Evolutionary conservation across 1,140 invertebrate genomes (phyloP).

Genomic region (Harlomillsia oculata): DNA sequence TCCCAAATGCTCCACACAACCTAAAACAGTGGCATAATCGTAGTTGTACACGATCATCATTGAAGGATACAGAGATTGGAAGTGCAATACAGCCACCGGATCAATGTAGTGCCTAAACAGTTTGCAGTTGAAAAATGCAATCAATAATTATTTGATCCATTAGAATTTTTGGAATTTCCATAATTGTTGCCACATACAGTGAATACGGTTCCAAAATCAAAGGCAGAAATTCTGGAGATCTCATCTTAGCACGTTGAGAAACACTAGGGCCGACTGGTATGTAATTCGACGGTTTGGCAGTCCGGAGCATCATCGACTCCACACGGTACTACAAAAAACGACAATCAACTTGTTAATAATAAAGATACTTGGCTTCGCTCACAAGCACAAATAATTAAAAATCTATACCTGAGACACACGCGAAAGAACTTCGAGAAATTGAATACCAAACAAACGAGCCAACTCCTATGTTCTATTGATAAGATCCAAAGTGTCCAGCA

Average conservation of each 20-base stretch:
- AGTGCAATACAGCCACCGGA: slow-evolving; percentile 87
- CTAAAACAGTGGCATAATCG: slow-evolving; percentile 94
- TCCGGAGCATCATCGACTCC: slow-evolving; percentile 93
- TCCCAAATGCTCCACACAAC: slow-evolving; percentile 69
- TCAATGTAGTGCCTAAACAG: slow-evolving; percentile 46
- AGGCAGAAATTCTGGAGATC: slow-evolving; percentile 82
- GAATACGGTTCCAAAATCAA: slow-evolving; percentile 89
- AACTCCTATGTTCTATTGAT: slow-evolving; percentile 87
- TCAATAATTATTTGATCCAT: neutral
- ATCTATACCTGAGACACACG: slow-evolving; percentile 69
- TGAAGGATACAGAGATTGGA: slow-evolving; percentile 97
- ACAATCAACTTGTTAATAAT: neutral
- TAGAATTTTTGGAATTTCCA: neutral
- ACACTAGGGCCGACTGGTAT: slow-evolving; percentile 77
- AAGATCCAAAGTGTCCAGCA: slow-evolving; percentile 81
- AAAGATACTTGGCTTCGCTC: neutral
- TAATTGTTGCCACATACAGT: slow-evolving; percentile 37
- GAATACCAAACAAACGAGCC: slow-evolving; percentile 90
- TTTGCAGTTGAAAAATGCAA: too few relatives aligned
- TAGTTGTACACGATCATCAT: slow-evolving; percentile 99
- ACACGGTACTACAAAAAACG: slow-evolving; percentile 96
- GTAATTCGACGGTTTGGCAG: slow-evolving; percentile 77
- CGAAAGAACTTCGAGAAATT: slow-evolving; percentile 93
- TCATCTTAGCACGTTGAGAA: slow-evolving; percentile 75
- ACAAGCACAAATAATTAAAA: neutral